Base-by-base conservation (phyloP, 2,888 invertebrate genomes). In the Dromius quadrimaculatus region DNA sequence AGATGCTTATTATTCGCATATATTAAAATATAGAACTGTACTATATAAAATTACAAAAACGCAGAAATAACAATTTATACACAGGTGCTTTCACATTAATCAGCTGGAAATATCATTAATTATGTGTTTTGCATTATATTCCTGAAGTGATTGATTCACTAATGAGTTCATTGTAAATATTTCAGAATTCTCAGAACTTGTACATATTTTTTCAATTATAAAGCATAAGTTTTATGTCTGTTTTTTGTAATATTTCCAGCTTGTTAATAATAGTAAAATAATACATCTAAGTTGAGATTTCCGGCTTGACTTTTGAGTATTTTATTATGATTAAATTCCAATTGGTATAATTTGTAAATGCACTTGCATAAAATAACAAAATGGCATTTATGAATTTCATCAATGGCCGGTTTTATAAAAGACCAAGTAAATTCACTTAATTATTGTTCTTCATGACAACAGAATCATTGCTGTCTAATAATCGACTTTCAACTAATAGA, bases 51-150 rank as follows among this genome's bases (percentile, higher is more conserved):
- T 50, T 64, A 50, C 20, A 63, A 47, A 23, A 64, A 23, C 50
- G 65, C 66, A 66, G 64, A 54, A 63, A 28, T 47, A 64, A 68
- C 50, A 54, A 62, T 43, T 57, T 20, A 41, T 43, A 68, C 50
- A 68, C 68, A 68, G 68, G 68, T 68, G 68, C 68, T 68, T 68
- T 59, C 32, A 11, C 45, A 45, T 68, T 68, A 59, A 59, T 41
- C 28, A 68, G 68, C 68, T 68, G 68, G 68, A 68, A 50, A 28
- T 65, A 65, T 23, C 34, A 28, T 36, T 9, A 5, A 34, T 28
- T 9, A 23, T 54, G n/a, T n/a, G n/a, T 9, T 41, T 41, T 6
- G 50, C n/a, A n/a, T 43, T 15, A 23, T 62, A 19, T 36, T 61
- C 5, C 15, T 19, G 17, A 59, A 32, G 17, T 15, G 19, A 38